Base-by-base conservation (phyloP, 2,113 vertebrate genomes). In the Loxodonta africana region DNA sequence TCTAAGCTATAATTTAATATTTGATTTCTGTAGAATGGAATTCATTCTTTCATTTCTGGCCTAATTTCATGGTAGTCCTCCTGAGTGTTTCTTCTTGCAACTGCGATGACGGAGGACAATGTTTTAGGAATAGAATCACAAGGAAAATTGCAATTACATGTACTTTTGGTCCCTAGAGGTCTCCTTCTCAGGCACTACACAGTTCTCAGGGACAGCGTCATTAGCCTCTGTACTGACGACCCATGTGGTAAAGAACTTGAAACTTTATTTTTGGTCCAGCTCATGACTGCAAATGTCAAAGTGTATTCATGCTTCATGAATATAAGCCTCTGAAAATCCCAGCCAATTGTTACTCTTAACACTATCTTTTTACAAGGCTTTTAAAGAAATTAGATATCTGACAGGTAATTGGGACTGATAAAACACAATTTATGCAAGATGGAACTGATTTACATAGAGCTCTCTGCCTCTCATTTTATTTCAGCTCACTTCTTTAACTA, bases 121-220 rank as follows among this genome's bases (percentile, higher is more conserved):
- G 44, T n/a, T 82, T 81, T 21, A 81, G 62, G 85, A 95, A 88
- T 41, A 69, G 63, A 95, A 41, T 92, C 48, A 18, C 41, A 51
- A n/a, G 23, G 73, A 17, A 90, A 83, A 26, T 30, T 10, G 44
- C 25, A 82, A 8, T 18, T 33, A 11, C 30, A 21, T 28, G 53
- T 6, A 51, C 3, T 2, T 33, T 9, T 10, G 60, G 60, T 69
- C 48, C 41, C 57, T 37, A 10, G 71, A 90, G 48, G 30, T 5
- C 2, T 41, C n/a, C 4, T 73, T 33, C 48, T 4, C 5, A 6
- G 67, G 33, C 15, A 51, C 30, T 9, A 8, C 17, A 30, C 9
- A 1, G 5, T 46, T 46, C 37, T 48, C 62, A 15, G 51, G 46
- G 46, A 85, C 37, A 33, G n/a, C 28, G 14, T 9, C 25, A 57